Evolutionary conservation across 2,888 invertebrate genomes (phyloP).

Genomic region (Dicyrtomina minuta): DNA sequence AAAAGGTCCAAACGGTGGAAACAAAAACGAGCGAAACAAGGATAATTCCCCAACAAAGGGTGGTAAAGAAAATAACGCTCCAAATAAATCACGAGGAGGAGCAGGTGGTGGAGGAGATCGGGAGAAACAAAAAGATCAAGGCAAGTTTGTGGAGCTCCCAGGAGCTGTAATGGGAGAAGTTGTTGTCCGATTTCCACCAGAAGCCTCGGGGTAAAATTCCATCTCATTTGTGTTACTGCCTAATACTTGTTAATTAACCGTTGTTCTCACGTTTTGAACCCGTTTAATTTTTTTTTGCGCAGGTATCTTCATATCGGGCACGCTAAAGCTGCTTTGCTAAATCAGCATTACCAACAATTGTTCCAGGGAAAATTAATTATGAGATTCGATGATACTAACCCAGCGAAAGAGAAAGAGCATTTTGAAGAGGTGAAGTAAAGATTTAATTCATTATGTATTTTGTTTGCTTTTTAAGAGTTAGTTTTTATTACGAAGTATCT

Average conservation of each 20-base stretch:
- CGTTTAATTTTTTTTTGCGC: constrained; percentile 32
- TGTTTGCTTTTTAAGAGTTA: not conserved
- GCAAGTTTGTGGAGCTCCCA: constrained; percentile 94
- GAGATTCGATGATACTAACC: constrained; percentile 93
- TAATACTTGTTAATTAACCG: no score
- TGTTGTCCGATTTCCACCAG: constrained; percentile 97
- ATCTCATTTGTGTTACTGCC: no score
- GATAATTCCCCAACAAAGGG: not conserved
- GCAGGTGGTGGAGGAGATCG: constrained; percentile 40
- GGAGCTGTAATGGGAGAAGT: constrained; percentile 98
- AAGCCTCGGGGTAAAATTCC: constrained; percentile 93
- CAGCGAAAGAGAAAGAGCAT: not conserved
- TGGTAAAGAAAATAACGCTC: constrained; percentile 17
- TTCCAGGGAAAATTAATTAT: constrained; percentile 94
- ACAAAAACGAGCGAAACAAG: constrained; percentile 6
- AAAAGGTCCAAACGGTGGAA: constrained; percentile 9
- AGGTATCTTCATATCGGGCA: constrained; percentile 96
- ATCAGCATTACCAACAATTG: constrained; percentile 91
- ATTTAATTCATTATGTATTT: not conserved
- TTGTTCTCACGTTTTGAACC: no score
- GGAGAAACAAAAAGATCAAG: constrained; percentile 70
- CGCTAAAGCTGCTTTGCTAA: constrained; percentile 96
- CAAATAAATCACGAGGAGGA: not conserved
- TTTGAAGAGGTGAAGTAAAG: not conserved
- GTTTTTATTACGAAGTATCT: not conserved